Percentiles rank a stretch among this genome's conserved stretches.
Conservation (phyloP, 2,797 vertebrate species). For the Pseudochaenichthys georgianus region DNA sequence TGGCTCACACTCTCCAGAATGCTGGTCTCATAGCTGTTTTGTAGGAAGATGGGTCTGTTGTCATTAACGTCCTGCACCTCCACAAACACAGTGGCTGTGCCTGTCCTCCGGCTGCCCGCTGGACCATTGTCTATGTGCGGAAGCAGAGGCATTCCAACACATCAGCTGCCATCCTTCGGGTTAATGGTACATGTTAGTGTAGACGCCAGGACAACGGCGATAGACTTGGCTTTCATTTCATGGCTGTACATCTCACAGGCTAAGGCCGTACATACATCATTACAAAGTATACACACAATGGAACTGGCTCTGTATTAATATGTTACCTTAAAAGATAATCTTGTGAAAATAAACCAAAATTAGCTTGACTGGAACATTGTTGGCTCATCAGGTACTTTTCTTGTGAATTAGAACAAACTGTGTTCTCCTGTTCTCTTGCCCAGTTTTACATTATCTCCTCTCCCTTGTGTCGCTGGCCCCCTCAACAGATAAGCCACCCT, state of each 20-base stretch:
- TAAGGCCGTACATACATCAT: conserved; percentile 2
- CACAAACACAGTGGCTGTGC: conserved; percentile 92
- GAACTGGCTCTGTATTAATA: neutral
- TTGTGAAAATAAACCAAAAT: conserved; percentile 14
- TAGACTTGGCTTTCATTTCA: conserved; percentile 12
- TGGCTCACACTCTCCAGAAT: conserved; percentile 89
- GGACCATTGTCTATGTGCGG: conserved; percentile 93
- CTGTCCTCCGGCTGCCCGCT: conserved; percentile 92
- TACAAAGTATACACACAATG: neutral
- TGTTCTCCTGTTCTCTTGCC: conserved; percentile 34
- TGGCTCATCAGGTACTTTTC: conserved; percentile 36
- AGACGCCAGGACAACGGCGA: neutral
- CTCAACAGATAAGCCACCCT: conserved; percentile 47
- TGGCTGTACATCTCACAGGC: neutral
- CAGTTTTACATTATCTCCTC: conserved; percentile 43
- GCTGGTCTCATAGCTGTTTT: conserved; percentile 96
- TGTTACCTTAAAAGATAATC: conserved; percentile 8
- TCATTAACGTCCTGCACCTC: conserved; percentile 95
- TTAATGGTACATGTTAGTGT: conserved; percentile 8
- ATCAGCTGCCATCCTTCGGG: conserved; percentile 18
- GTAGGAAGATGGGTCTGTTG: conserved; percentile 98
- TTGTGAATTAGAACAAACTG: conserved; percentile 48
- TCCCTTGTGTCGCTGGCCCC: conserved; percentile 33
- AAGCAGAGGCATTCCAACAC: conserved; percentile 34
- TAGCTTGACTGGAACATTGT: conserved; percentile 5